Evolutionary conservation across 2,797 vertebrate genomes (phyloP).

Genomic region (Paratrypauchen microcephalus): DNA sequence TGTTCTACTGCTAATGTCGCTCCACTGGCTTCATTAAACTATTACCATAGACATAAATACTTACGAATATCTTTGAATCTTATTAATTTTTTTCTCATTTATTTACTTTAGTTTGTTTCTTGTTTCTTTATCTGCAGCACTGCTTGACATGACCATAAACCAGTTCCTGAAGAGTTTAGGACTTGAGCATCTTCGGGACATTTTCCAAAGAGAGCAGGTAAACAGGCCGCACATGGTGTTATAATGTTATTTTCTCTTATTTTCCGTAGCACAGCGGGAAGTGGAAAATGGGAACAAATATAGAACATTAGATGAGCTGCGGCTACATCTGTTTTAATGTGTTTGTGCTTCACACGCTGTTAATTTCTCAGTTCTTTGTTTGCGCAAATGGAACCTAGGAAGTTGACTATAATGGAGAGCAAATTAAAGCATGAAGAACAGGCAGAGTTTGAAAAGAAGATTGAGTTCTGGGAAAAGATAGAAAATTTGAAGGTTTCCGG

Average conservation of each 20-base stretch:
- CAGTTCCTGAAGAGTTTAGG: slow-evolving; percentile 96
- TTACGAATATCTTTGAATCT: not conserved
- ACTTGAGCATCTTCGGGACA: slow-evolving; percentile 94
- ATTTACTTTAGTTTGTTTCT: not conserved
- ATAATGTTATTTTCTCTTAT: not conserved
- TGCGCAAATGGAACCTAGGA: not conserved
- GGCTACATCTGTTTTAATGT: slow-evolving; percentile 3
- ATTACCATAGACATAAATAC: not conserved
- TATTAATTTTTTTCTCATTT: not conserved
- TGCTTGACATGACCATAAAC: slow-evolving; percentile 96
- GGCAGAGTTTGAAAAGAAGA: not conserved
- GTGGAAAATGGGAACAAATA: not conserved
- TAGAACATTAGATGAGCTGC: not conserved
- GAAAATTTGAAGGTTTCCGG: not conserved
- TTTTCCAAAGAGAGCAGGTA: slow-evolving; percentile 97
- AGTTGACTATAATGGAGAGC: slow-evolving; percentile 1
- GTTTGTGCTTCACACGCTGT: slow-evolving; percentile 4
- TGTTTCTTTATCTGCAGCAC: slow-evolving; percentile 39
- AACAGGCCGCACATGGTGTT: slow-evolving; percentile 10
- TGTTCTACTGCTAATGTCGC: too few relatives aligned
- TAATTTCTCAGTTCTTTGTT: slow-evolving; percentile 11
- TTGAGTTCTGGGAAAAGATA: not conserved
- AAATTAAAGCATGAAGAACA: not conserved
- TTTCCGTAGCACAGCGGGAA: not conserved
- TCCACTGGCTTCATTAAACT: too few relatives aligned